phyloP scores from a whole-genome alignment of 2,797 vertebrate genomes.

The Octomys mimax region DNA sequence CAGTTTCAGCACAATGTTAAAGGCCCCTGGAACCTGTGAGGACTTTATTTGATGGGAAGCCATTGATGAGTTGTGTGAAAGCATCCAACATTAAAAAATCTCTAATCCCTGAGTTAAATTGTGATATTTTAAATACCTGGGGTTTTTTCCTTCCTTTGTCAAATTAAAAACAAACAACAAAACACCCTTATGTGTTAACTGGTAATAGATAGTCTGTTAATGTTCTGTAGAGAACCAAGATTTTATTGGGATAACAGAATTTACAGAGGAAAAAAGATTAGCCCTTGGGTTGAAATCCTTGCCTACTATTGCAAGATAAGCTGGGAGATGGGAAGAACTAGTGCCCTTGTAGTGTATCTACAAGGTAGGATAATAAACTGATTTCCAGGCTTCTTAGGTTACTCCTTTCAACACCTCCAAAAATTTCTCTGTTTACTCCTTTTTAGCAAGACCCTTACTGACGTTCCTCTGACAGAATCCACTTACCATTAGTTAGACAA shows the following conservation, averaged over 20 bases:
- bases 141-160: not conserved
- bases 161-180: not conserved
- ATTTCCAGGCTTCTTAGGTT: constrained; percentile 11
- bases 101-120: not conserved
- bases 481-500: not conserved
- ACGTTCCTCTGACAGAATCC: not conserved
- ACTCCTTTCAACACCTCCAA: not conserved
- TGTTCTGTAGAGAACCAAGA: constrained; percentile 16
- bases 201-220: not conserved
- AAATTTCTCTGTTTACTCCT: not conserved
- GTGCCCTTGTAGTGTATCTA: not conserved
- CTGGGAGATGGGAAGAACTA: not conserved
- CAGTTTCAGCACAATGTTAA: not conserved
- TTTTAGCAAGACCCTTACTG: not conserved
- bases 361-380: not conserved
- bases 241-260: not conserved
- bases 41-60: not conserved
- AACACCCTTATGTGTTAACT: not conserved
- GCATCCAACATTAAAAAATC: constrained; percentile 1
- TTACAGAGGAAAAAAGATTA: constrained; percentile 31
- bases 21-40: not conserved
- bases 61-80: constrained; percentile 27
- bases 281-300: not conserved
- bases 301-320: not conserved
- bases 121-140: not conserved